Base-by-base conservation (phyloP, 2,888 invertebrate species). In the Heteromyza rotundicornis region DNA sequence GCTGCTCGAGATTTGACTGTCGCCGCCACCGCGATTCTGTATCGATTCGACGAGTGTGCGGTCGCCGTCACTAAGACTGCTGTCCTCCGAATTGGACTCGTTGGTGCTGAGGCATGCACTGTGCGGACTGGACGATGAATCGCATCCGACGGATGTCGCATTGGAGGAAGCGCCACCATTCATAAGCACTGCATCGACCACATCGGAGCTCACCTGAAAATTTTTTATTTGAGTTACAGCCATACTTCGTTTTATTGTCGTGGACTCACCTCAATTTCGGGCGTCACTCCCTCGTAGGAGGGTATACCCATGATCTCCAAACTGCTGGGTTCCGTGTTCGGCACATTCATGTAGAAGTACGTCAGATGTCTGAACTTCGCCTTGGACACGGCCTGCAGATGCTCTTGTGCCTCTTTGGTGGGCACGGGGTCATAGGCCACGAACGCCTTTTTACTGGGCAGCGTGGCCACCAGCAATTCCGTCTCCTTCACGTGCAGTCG, bases 61-160 rank as follows among this genome's bases (percentile, higher is more conserved):
- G 80, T 91, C 91, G 71, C 90, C 90, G 75, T 91, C 91, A 67
- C 90, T 91, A 36, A 90, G 84, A 77, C 90, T 91, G 74, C 90
- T 90, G 73, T 91, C 91, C 77, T 91, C 91, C 70, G 90, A 90
- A 70, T 90, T 89, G 74, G 90, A 90, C 19, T 61, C 61, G 52
- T 47, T 61, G 7, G 60, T 58, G 16, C 70, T 76, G 59, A 67
- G 73, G 60, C 75, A 62, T 19, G 40, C 59, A 40, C 64, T 62
- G 32, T 61, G 56, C 63, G 32, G 62, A 47, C 35, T 55, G 16
- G 17, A 57, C 54, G 44, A 36, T 57, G 44, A 47, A 23, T 72
- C 78, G 66, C 71, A 69, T 71, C 64, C 69, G 67, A 64, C 59
- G 67, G 64, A 69, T 64, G 55, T 64, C 70, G 63, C n/a, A 23